Percentiles rank a stretch among this genome's conserved stretches.
Evolutionary conservation across 2,888 invertebrate genomes (phyloP).

Genomic region (Gari tellinella): DNA sequence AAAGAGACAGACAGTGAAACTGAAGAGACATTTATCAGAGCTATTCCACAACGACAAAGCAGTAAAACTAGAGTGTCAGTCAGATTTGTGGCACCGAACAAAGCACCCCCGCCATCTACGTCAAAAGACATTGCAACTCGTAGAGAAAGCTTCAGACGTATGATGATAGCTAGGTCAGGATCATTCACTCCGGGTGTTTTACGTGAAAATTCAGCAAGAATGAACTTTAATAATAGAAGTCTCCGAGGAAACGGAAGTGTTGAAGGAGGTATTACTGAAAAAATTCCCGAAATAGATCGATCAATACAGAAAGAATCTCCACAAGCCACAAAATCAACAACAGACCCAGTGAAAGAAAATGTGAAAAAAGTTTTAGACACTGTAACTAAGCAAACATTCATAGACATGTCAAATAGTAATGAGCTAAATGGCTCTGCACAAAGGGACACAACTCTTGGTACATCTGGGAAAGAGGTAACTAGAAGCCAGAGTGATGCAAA

Average conservation of each 20-base stretch:
- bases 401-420: conserved; percentile 11
- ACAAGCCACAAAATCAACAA: neutral
- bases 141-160: conserved; percentile 77
- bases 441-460: conserved; percentile 10
- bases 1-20: conserved; percentile 77
- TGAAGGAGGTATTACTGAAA: conserved; percentile 44
- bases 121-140: conserved; percentile 77
- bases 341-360: conserved; percentile 46
- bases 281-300: neutral
- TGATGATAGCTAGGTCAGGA: conserved; percentile 77
- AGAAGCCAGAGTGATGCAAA: conserved; percentile 55
- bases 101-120: conserved; percentile 77
- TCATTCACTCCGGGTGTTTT: conserved; percentile 63
- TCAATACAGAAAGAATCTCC: conserved; percentile 1
- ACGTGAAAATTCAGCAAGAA: conserved; percentile 41
- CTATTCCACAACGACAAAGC: conserved; percentile 62
- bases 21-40: conserved; percentile 63
- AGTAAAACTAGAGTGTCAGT: conserved; percentile 75
- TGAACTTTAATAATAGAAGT: conserved; percentile 45
- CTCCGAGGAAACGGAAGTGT: conserved; percentile 52
- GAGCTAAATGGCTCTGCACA: conserved; percentile 9
- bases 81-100: conserved; percentile 75
- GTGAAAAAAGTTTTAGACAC: conserved; percentile 37
- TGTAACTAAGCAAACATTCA: conserved; percentile 25
- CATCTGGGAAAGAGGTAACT: conserved; percentile 41